A percentile compares a stretch with the other conserved stretches of the same genome.
These are phyloP conservation scores for Xenopus borealis DNA, from an alignment of 2,113 vertebrate genomes.

Conservation along the genomic window DNA sequence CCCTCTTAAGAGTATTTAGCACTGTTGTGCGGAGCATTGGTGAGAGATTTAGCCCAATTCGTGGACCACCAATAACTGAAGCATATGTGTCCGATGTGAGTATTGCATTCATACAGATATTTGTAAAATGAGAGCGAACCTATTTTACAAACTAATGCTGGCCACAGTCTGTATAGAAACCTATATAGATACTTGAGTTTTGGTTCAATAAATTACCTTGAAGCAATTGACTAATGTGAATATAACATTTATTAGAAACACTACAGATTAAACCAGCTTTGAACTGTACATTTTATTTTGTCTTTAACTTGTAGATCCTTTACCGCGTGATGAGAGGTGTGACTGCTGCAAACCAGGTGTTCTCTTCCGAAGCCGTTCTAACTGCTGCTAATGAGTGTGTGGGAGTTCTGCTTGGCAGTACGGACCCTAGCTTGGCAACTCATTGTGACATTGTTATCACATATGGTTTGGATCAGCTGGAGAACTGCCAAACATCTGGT, in stretches of 20 bases:
- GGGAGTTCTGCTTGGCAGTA: constrained; percentile 87
- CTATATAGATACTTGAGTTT: too few species aligned
- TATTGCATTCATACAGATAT: neutral
- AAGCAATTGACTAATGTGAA: too few species aligned
- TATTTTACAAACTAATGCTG: too few species aligned
- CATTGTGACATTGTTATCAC: constrained; percentile 86
- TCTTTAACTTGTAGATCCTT: constrained; percentile 73
- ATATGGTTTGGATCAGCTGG: constrained; percentile 94
- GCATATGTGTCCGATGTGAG: constrained; percentile 93
- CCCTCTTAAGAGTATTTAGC: constrained; percentile 91
- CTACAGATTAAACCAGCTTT: too few species aligned
- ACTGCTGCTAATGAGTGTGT: constrained; percentile 97
- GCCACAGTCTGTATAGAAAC: too few species aligned
- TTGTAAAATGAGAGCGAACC: too few species aligned
- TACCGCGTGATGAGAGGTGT: constrained; percentile 92
- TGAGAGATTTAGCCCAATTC: constrained; percentile 87
- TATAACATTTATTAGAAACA: too few species aligned
- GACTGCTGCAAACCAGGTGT: constrained; percentile 90
- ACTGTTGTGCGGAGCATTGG: constrained; percentile 97
- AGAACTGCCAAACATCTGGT: constrained; percentile 83
- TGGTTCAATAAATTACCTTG: too few species aligned
- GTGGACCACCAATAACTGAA: constrained; percentile 92
- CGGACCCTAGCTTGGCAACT: constrained; percentile 82
- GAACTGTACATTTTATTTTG: constrained; percentile 1
- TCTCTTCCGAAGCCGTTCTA: constrained; percentile 92